Percentiles rank a stretch among this genome's conserved stretches.
phyloP scores from a whole-genome alignment of 2,888 invertebrate species.

The Agrenia bidenticulata region DNA sequence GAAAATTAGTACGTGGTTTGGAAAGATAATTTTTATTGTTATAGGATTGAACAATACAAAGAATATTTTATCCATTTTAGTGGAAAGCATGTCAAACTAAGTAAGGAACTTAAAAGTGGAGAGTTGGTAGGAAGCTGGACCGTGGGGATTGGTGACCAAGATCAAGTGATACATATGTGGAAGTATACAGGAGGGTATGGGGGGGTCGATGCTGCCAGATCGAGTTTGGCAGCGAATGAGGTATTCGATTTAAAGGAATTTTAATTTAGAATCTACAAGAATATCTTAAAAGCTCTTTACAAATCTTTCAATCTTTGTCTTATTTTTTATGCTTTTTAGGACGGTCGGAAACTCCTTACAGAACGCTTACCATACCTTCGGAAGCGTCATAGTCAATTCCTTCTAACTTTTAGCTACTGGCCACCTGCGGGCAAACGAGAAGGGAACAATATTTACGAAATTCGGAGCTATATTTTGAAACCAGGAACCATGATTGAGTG shows the following conservation, averaged over 20 bases:
- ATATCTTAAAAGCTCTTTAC: background rate
- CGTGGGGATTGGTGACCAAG: conserved; percentile 93
- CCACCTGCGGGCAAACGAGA: conserved; percentile 74
- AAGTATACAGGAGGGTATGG: conserved; percentile 90
- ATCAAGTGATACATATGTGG: conserved; percentile 96
- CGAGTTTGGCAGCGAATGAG: conserved; percentile 67
- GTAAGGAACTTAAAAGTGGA: conserved; percentile 69
- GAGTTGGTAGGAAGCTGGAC: conserved; percentile 95
- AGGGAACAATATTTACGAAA: conserved; percentile 86
- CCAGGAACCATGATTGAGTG: conserved; percentile 99
- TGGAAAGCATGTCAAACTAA: conserved; percentile 72
- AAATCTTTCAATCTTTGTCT: conserved; percentile 10
- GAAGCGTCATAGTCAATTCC: conserved; percentile 86
- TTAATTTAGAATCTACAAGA: background rate
- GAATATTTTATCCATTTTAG: conserved; percentile 59
- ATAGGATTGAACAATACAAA: background rate
- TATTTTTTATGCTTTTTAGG: conserved; percentile 54
- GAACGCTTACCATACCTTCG: conserved; percentile 78
- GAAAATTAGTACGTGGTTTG: conserved; percentile 72
- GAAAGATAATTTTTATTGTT: background rate
- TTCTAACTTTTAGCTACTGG: conserved; percentile 97
- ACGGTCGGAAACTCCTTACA: conserved; percentile 69
- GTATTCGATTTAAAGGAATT: conserved; percentile 57
- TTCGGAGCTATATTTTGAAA: conserved; percentile 86
- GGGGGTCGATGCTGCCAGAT: conserved; percentile 76